These are phyloP conservation scores for Drosophila meridionalis DNA, from an alignment of 2,888 invertebrate genomes.

Conservation along the genomic window DNA sequence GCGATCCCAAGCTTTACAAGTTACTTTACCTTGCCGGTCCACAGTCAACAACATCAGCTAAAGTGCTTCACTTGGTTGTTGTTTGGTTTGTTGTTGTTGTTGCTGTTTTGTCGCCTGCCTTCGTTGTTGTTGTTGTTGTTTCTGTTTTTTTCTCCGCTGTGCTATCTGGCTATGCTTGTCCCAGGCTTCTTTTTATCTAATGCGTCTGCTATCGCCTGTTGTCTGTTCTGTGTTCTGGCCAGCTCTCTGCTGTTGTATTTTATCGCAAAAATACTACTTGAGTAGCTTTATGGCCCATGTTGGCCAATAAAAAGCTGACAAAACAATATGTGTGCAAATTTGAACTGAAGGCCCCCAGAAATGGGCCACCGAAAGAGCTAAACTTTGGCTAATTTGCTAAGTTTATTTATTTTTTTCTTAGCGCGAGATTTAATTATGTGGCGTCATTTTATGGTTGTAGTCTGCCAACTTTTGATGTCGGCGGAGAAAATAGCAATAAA, in stretches of 20 bases:
- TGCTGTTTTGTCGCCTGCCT: slow-evolving; percentile 65
- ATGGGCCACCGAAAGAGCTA: slow-evolving; percentile 68
- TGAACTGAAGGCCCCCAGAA: slow-evolving; percentile 35
- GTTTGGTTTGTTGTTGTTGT: slow-evolving; percentile 53
- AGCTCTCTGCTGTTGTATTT: slow-evolving; percentile 72
- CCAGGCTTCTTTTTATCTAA: slow-evolving; percentile 75
- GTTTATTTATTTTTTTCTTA: slow-evolving; percentile 13
- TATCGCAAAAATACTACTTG: slow-evolving; percentile 83
- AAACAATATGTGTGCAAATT: slow-evolving; percentile 80
- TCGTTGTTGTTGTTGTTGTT: background rate
- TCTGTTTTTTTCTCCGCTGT: background rate
- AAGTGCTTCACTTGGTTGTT: slow-evolving; percentile 72
- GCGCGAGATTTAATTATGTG: slow-evolving; percentile 25
- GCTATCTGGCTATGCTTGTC: slow-evolving; percentile 67
- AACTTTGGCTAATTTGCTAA: slow-evolving; percentile 50
- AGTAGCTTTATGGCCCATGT: slow-evolving; percentile 82
- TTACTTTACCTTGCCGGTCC: slow-evolving; percentile 74
- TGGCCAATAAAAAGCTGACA: slow-evolving; percentile 82
- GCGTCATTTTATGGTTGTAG: slow-evolving; percentile 11
- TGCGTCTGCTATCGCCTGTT: slow-evolving; percentile 65
- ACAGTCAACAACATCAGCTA: slow-evolving; percentile 67
- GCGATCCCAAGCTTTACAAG: slow-evolving; percentile 73
- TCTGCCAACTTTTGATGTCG: background rate
- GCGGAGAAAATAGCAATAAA: background rate
- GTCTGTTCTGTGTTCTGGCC: slow-evolving; percentile 37